These are phyloP conservation scores for Cryptotermes secundus DNA, from an alignment of 1,140 invertebrate species.

Conservation along the genomic window DNA sequence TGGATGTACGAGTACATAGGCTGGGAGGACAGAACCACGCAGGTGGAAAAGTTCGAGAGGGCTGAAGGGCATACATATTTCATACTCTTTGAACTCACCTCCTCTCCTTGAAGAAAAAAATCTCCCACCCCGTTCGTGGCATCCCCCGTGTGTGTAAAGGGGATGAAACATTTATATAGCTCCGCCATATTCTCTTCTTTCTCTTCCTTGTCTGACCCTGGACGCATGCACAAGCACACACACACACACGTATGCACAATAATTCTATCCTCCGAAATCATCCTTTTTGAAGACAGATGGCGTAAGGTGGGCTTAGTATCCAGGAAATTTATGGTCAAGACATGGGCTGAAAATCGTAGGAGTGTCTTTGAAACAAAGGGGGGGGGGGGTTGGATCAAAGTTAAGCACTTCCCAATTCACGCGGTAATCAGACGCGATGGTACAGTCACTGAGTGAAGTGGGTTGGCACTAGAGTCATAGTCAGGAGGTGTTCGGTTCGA, in stretches of 20 bases:
- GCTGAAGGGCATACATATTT: background rate
- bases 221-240: background rate
- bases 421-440: too few species aligned
- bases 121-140: background rate
- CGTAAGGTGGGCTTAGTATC: background rate
- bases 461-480: too few species aligned
- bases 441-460: too few species aligned
- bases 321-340: background rate
- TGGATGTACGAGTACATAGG: background rate
- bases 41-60: slow-evolving; percentile 6
- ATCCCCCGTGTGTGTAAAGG: background rate
- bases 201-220: background rate
- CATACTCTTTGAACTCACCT: background rate
- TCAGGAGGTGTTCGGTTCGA: too few species aligned
- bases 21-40: background rate
- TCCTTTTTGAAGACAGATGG: background rate
- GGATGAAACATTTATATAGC: slow-evolving; percentile 2
- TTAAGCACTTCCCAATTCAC: too few species aligned
- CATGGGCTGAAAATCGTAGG: background rate
- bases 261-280: slow-evolving; percentile 7
- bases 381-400: too few species aligned
- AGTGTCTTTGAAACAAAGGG: background rate
- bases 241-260: slow-evolving; percentile 8
- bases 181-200: background rate
- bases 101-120: background rate